Percentiles rank a stretch among this genome's conserved stretches.
phyloP scores from a whole-genome alignment of 64 coral and sea anemone genomes.

The Montipora capricornis region DNA sequence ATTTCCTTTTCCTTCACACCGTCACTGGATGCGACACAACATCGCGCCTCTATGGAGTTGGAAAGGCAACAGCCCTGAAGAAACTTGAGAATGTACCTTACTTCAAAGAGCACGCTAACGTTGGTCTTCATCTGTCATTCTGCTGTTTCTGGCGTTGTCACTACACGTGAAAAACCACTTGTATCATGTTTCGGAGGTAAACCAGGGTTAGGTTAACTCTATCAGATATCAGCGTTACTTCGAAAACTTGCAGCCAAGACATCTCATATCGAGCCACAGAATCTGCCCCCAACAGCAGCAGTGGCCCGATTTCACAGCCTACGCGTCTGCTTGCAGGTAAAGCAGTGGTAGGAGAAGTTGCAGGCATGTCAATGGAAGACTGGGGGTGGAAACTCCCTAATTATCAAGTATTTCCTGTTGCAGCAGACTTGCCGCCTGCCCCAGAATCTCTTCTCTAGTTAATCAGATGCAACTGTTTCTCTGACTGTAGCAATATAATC shows the following conservation, averaged over 20 bases:
- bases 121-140: too few relatives aligned
- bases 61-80: too few relatives aligned
- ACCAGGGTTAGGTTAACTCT: too few relatives aligned
- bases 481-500: constrained; percentile 18
- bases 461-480: constrained; percentile 46
- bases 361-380: constrained; percentile 1
- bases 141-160: too few relatives aligned
- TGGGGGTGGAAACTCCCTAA: constrained; percentile 40
- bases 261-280: background rate
- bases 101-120: too few relatives aligned
- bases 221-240: too few relatives aligned
- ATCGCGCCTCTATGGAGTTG: too few relatives aligned
- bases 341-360: constrained; percentile 35
- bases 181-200: too few relatives aligned
- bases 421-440: constrained; percentile 25
- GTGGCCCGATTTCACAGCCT: constrained; percentile 32
- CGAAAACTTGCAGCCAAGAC: constrained; percentile 25
- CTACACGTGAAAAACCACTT: too few relatives aligned
- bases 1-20: too few relatives aligned
- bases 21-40: too few relatives aligned
- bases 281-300: background rate
- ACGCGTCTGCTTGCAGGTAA: constrained; percentile 24
- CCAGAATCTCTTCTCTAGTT: constrained; percentile 39
- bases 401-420: constrained; percentile 17
- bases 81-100: too few relatives aligned